These are phyloP conservation scores for Miniopterus natalensis DNA, from an alignment of 2,113 vertebrate species.

Conservation along the genomic window DNA sequence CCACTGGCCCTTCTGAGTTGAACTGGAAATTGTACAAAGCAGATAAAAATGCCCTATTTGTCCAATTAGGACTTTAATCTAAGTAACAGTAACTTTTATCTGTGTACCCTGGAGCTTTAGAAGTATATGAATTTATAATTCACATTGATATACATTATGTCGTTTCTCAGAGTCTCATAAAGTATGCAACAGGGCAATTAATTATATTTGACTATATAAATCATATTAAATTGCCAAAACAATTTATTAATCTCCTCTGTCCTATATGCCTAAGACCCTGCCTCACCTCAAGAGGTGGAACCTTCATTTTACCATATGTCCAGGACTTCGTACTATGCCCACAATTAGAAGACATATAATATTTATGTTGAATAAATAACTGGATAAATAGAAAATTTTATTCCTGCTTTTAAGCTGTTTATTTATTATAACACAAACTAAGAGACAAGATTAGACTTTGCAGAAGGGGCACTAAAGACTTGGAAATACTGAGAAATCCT, in stretches of 20 bases:
- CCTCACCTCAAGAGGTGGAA: not conserved
- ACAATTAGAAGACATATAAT: not conserved
- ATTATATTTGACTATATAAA: not conserved
- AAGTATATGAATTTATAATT: slow-evolving; percentile 38
- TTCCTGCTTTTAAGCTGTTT: not conserved
- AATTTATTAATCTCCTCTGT: not conserved
- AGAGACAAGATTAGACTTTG: not conserved
- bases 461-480: not conserved
- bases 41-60: slow-evolving; percentile 5
- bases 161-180: not conserved
- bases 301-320: not conserved
- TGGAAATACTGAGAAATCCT: not conserved
- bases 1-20: not conserved
- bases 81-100: not conserved
- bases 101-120: not conserved
- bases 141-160: not conserved
- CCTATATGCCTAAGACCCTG: not conserved
- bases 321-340: not conserved
- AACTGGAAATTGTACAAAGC: not conserved
- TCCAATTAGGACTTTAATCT: not conserved
- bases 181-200: not conserved
- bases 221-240: not conserved
- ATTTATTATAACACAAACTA: not conserved
- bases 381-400: not conserved
- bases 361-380: not conserved